Conservation (phyloP, 1,140 invertebrate species). For the Eumaeus atala region DNA sequence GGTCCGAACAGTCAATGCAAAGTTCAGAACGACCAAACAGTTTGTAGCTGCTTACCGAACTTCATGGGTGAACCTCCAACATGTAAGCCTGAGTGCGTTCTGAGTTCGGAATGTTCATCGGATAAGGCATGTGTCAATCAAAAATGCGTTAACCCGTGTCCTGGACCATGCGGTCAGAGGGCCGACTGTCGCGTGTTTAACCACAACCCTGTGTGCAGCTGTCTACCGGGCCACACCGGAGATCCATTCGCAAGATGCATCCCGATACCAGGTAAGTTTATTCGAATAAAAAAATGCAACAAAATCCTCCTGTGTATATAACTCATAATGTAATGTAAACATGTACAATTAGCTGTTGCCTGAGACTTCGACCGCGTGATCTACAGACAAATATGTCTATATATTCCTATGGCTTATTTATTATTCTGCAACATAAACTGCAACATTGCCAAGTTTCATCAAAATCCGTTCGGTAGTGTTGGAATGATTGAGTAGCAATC, state of each 20-base stretch:
- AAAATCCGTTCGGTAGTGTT: no score
- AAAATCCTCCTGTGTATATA: not conserved
- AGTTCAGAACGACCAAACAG: constrained; percentile 68
- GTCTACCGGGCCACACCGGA: constrained; percentile 68
- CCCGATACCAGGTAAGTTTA: constrained; percentile 76
- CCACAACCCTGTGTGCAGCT: constrained; percentile 78
- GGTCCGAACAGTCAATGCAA: constrained; percentile 80
- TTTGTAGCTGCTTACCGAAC: constrained; percentile 77
- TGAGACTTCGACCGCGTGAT: no score
- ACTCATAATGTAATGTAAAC: not conserved
- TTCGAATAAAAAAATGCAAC: not conserved
- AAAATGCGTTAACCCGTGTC: constrained; percentile 81
- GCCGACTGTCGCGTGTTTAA: constrained; percentile 79
- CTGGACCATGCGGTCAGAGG: constrained; percentile 78
- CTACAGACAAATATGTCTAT: no score
- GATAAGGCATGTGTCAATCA: constrained; percentile 78
- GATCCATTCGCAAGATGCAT: constrained; percentile 76
- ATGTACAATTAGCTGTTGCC: no score
- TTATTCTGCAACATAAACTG: no score
- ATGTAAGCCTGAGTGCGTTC: constrained; percentile 79
- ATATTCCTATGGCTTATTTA: no score
- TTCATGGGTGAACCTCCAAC: constrained; percentile 78
- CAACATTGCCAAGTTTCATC: no score
- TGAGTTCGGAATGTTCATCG: constrained; percentile 78
- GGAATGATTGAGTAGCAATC: no score